phyloP scores from a whole-genome alignment of 2,888 invertebrate species.

The Schizaphis graminum region DNA sequence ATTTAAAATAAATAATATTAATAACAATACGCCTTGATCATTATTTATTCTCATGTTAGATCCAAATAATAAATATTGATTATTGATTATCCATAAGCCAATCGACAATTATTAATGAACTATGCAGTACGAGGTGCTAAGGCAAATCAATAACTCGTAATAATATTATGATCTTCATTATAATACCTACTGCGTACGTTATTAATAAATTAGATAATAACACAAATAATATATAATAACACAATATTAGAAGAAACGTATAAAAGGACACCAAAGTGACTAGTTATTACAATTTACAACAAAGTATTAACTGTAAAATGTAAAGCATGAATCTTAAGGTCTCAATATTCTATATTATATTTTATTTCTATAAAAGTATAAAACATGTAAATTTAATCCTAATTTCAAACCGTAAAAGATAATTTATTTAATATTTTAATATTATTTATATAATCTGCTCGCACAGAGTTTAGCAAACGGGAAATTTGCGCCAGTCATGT shows the following conservation, averaged over 20 bases:
- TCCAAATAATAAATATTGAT: neutral
- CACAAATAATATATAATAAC: too few species aligned
- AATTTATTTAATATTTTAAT: neutral
- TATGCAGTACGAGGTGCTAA: too few species aligned
- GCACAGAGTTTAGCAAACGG: neutral
- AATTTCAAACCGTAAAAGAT: neutral
- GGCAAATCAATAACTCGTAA: neutral
- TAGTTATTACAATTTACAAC: too few species aligned
- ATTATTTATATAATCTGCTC: neutral
- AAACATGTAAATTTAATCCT: neutral
- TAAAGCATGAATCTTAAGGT: too few species aligned
- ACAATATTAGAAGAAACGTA: too few species aligned
- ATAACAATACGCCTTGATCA: neutral
- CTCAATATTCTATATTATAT: too few species aligned
- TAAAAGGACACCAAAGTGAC: too few species aligned
- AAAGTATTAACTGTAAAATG: too few species aligned
- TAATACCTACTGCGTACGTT: too few species aligned
- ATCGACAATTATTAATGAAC: neutral
- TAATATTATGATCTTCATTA: neutral
- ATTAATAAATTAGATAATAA: too few species aligned
- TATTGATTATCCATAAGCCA: neutral
- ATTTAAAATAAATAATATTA: neutral
- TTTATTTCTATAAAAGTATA: neutral
- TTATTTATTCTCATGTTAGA: neutral
- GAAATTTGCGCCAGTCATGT: neutral